A percentile compares a stretch with the other conserved stretches of the same genome.
Conservation (phyloP, 2,888 invertebrate species). For the Clitarchus hookeri region DNA sequence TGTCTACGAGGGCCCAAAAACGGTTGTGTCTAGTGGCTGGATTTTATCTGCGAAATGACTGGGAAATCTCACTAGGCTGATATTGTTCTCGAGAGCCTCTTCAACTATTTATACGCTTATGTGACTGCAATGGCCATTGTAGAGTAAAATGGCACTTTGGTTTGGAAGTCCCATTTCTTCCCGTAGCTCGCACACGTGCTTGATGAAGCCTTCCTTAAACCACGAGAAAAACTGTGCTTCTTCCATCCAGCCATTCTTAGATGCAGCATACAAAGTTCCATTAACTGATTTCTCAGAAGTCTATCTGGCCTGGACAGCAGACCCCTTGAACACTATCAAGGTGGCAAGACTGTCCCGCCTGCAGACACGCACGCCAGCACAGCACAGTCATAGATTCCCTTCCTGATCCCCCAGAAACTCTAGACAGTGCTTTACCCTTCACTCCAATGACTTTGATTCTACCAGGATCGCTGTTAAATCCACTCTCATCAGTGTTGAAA, state of each 20-base stretch:
- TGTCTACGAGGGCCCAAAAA: background rate
- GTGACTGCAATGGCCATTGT: constrained; percentile 11
- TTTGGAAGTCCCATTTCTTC: background rate
- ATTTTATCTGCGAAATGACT: background rate
- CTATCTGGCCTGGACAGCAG: background rate
- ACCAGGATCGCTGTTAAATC: background rate
- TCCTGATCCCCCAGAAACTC: background rate
- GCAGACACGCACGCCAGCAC: background rate
- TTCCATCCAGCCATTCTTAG: background rate
- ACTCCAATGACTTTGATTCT: background rate
- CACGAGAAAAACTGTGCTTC: background rate
- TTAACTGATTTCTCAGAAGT: background rate
- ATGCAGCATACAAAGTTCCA: constrained; percentile 5
- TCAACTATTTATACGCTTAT: background rate
- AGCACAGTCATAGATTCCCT: background rate
- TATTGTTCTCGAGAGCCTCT: background rate
- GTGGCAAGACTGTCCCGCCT: background rate
- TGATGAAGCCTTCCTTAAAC: background rate
- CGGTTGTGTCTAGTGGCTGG: background rate
- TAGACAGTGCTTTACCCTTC: background rate
- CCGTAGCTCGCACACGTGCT: background rate
- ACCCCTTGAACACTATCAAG: background rate
- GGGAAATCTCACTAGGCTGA: background rate
- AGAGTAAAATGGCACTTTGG: background rate
- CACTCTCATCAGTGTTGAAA: background rate